Evolutionary conservation across 2,113 vertebrate genomes (phyloP).

Genomic region (Nesogale talazaci): DNA sequence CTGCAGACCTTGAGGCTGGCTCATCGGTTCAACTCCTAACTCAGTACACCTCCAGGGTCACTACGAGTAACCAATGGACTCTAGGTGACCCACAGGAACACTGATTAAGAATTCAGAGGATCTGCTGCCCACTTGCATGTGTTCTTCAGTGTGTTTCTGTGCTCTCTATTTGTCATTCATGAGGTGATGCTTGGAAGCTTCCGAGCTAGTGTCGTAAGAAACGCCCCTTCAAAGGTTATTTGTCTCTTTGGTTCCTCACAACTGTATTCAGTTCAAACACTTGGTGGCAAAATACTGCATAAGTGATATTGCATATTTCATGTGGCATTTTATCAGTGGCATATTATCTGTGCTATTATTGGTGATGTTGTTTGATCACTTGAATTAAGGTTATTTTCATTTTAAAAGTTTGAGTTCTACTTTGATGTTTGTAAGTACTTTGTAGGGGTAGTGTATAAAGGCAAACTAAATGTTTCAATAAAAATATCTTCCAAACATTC

Average conservation of each 20-base stretch:
- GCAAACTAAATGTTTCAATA: not conserved
- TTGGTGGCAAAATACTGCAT: not conserved
- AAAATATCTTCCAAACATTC: not conserved
- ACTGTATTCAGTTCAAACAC: not conserved
- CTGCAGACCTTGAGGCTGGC: too few species aligned
- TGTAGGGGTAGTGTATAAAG: not conserved
- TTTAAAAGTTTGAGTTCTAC: not conserved
- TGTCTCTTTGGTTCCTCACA: not conserved
- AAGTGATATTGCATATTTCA: not conserved
- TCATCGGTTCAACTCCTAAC: too few species aligned
- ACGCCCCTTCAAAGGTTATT: not conserved
- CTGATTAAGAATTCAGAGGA: not conserved
- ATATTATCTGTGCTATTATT: not conserved
- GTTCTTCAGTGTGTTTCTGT: not conserved
- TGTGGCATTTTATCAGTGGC: not conserved
- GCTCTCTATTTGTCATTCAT: not conserved
- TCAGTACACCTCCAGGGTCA: too few species aligned
- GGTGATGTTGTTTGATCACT: not conserved
- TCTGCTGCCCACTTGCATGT: not conserved
- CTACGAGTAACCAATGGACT: not conserved
- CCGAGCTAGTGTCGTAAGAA: not conserved
- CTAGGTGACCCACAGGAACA: not conserved
- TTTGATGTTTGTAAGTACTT: conserved; percentile 12
- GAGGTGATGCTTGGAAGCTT: not conserved
- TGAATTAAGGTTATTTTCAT: not conserved